These are phyloP conservation scores for Crotophaga sulcirostris DNA, from an alignment of 2,113 vertebrate genomes.

Conservation along the genomic window DNA sequence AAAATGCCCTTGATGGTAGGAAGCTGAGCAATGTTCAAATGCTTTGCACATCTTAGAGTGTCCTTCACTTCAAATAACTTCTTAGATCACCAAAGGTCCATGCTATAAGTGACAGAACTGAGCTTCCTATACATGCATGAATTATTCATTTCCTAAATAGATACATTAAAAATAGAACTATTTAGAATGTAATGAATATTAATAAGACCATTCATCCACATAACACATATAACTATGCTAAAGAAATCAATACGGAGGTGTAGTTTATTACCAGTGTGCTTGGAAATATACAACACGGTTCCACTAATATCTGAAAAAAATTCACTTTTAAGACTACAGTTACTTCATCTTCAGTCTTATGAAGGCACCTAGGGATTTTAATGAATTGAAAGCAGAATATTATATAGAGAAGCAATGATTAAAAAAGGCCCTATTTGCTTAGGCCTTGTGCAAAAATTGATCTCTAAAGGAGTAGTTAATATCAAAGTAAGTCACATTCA, in stretches of 20 bases:
- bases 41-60: constrained; percentile 17
- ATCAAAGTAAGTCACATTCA: constrained; percentile 17
- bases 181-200: constrained; percentile 67
- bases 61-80: constrained; percentile 48
- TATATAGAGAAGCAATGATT: not conserved
- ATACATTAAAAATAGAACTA: constrained; percentile 51
- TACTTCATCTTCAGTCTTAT: constrained; percentile 38
- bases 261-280: constrained; percentile 8
- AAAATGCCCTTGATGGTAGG: not conserved
- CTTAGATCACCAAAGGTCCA: constrained; percentile 42
- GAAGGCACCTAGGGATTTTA: constrained; percentile 28
- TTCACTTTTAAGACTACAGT: not conserved
- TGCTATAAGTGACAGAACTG: constrained; percentile 40
- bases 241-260: constrained; percentile 27
- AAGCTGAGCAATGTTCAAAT: not conserved
- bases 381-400: not conserved
- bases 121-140: constrained; percentile 48
- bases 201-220: constrained; percentile 37
- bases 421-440: constrained; percentile 22
- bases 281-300: not conserved
- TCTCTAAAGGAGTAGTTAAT: constrained; percentile 40
- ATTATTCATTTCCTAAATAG: constrained; percentile 67
- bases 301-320: constrained; percentile 22
- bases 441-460: constrained; percentile 25
- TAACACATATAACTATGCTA: constrained; percentile 21